These are phyloP conservation scores for Dermatophagoides farinae DNA, from an alignment of 1,140 invertebrate genomes.

Conservation along the genomic window DNA sequence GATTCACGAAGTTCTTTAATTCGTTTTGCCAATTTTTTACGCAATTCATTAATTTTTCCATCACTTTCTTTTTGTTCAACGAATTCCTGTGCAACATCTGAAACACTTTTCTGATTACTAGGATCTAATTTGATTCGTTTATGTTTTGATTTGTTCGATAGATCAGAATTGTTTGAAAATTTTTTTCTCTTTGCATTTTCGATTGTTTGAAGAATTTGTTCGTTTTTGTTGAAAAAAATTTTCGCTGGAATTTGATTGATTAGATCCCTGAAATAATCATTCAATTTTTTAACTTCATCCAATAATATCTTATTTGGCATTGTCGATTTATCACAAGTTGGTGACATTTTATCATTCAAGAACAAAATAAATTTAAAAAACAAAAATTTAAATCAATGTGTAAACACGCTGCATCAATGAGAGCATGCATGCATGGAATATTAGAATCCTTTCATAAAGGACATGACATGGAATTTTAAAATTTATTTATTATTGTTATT, in stretches of 20 bases:
- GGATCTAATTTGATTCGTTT: slow-evolving; percentile 11
- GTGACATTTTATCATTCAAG: too few relatives aligned
- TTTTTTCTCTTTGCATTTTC: background rate
- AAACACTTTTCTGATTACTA: background rate
- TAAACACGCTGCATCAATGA: too few relatives aligned
- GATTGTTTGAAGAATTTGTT: background rate
- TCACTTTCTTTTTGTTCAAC: slow-evolving; percentile 1
- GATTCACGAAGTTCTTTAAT: slow-evolving; percentile 3
- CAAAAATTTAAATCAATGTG: too few relatives aligned
- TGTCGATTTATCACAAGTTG: background rate
- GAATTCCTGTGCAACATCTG: slow-evolving; percentile 7
- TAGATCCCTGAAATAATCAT: background rate
- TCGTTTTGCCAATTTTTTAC: slow-evolving; percentile 6
- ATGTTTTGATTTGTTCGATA: slow-evolving; percentile 7
- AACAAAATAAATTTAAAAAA: too few relatives aligned
- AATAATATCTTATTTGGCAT: background rate
- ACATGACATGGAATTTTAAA: too few relatives aligned
- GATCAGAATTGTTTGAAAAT: background rate
- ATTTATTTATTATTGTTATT: too few relatives aligned
- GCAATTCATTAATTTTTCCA: background rate
- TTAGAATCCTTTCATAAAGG: too few relatives aligned
- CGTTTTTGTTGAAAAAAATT: slow-evolving; percentile 7
- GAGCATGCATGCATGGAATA: too few relatives aligned
- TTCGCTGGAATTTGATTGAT: slow-evolving; percentile 12
- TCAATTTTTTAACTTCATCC: background rate